Conservation (phyloP, 2,888 invertebrate genomes). For the Zeuzera pyrina region DNA sequence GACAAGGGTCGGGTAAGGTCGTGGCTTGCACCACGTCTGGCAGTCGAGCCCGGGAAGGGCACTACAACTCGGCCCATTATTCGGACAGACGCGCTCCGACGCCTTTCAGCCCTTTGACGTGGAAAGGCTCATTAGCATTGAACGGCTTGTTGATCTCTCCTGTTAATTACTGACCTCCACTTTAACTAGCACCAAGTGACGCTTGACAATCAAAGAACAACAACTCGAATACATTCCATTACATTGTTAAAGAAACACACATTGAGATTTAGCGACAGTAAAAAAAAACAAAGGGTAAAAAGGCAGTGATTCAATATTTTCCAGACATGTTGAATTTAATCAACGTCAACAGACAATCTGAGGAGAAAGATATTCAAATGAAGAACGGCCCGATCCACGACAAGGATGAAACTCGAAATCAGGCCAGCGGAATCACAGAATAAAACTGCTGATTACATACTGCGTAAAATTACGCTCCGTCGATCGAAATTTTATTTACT, state of each 20-base stretch:
- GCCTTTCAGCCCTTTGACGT: constrained; percentile 69
- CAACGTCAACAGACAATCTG: constrained; percentile 38
- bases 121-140: constrained; percentile 66
- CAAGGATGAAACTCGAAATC: constrained; percentile 43
- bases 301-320: constrained; percentile 16
- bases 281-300: constrained; percentile 7
- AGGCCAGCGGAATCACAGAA: constrained; percentile 55
- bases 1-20: constrained; percentile 64
- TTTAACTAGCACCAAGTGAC: constrained; percentile 30
- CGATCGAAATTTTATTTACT: constrained; percentile 62
- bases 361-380: constrained; percentile 50
- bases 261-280: no score
- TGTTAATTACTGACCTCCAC: constrained; percentile 64
- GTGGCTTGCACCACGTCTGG: constrained; percentile 32
- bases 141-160: constrained; percentile 64
- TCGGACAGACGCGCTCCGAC: constrained; percentile 65
- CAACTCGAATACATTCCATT: constrained; percentile 8
- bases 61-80: constrained; percentile 61
- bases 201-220: constrained; percentile 4
- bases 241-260: no score
- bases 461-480: constrained; percentile 56
- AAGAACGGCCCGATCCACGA: constrained; percentile 36
- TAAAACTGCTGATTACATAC: constrained; percentile 65
- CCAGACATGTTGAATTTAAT: constrained; percentile 42
- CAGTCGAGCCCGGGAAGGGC: constrained; percentile 31